Percentiles rank a stretch among this genome's conserved stretches.
These are phyloP conservation scores for Liasis olivaceus DNA, from an alignment of 2,797 vertebrate genomes.

Conservation along the genomic window DNA sequence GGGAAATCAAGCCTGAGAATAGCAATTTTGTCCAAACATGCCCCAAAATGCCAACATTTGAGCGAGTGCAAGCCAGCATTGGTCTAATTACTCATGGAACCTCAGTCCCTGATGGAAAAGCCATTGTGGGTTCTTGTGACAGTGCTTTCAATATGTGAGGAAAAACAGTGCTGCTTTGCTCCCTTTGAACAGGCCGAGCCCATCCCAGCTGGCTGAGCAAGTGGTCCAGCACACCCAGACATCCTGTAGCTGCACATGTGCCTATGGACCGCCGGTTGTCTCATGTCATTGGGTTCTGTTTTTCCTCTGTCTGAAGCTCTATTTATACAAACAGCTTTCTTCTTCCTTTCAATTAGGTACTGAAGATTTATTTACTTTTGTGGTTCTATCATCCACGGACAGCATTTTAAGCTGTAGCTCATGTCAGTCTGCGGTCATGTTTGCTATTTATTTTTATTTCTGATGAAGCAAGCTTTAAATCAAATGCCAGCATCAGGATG, in stretches of 20 bases:
- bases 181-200: slow-evolving; percentile 15
- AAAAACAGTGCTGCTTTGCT: background rate
- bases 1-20: background rate
- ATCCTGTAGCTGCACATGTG: background rate
- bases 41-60: background rate
- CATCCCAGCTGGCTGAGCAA: slow-evolving; percentile 21
- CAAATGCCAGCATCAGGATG: slow-evolving; percentile 27
- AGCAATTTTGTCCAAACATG: background rate
- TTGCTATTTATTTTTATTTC: slow-evolving; percentile 65
- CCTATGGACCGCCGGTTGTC: background rate
- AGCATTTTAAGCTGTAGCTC: slow-evolving; percentile 39
- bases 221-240: slow-evolving; percentile 17
- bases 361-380: slow-evolving; percentile 65
- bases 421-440: slow-evolving; percentile 36
- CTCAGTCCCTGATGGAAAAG: background rate
- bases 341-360: slow-evolving; percentile 62
- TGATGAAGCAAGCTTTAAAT: slow-evolving; percentile 56
- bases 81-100: slow-evolving; percentile 15
- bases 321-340: slow-evolving; percentile 58
- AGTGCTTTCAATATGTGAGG: slow-evolving; percentile 8
- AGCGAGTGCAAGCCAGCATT: background rate
- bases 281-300: slow-evolving; percentile 29
- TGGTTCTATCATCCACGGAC: slow-evolving; percentile 42
- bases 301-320: slow-evolving; percentile 55
- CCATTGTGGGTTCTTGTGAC: background rate